phyloP scores from a whole-genome alignment of 2,888 invertebrate genomes.

The Ypsolopha sequella region DNA sequence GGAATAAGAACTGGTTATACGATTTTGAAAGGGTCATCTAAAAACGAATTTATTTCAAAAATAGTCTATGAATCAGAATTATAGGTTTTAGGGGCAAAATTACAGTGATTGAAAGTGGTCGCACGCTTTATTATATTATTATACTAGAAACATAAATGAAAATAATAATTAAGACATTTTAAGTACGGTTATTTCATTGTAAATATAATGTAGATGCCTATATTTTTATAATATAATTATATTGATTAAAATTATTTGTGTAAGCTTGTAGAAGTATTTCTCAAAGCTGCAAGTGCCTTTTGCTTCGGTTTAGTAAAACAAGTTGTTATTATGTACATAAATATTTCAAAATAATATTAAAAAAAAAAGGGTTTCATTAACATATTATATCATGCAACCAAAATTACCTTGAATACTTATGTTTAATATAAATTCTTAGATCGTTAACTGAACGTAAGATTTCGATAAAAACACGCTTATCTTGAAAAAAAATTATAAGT shows the following conservation, averaged over 20 bases:
- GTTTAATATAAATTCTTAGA: not conserved
- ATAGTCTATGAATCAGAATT: constrained; percentile 21
- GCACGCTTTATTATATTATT: constrained; percentile 12
- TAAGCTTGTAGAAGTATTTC: constrained; percentile 37
- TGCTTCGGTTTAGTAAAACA: constrained; percentile 19
- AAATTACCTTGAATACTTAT: too few relatives aligned
- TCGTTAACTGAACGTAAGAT: not conserved
- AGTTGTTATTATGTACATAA: constrained; percentile 3
- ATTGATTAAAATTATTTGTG: constrained; percentile 40
- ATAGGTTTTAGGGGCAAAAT: constrained; percentile 11
- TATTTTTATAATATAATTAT: constrained; percentile 63
- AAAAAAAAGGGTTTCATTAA: too few relatives aligned
- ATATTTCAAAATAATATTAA: too few relatives aligned
- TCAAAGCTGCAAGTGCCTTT: constrained; percentile 44
- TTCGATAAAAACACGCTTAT: not conserved
- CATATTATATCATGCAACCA: too few relatives aligned
- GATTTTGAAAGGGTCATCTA: not conserved
- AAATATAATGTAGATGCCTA: constrained; percentile 52
- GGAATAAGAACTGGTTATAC: not conserved
- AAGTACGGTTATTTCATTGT: constrained; percentile 46
- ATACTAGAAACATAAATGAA: not conserved
- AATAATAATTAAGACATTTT: not conserved
- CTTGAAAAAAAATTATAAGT: not conserved
- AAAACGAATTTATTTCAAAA: constrained; percentile 12
- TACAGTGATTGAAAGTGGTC: constrained; percentile 8